Percentiles rank a stretch among this genome's conserved stretches.
phyloP scores from a whole-genome alignment of 2,888 invertebrate genomes.

The Lamproptera curius region DNA sequence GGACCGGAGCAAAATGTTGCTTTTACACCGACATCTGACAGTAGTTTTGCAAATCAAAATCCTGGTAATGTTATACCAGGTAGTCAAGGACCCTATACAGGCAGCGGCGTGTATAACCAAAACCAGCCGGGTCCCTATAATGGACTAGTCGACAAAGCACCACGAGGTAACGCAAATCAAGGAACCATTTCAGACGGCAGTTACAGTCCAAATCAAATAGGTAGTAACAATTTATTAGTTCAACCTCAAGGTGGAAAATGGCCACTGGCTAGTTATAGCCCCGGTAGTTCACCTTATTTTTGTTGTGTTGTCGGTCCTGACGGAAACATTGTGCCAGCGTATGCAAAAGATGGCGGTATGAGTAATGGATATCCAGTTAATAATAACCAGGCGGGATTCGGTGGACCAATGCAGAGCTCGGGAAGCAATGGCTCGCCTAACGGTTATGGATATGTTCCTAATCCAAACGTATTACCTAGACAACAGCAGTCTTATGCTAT shows the following conservation, averaged over 20 bases:
- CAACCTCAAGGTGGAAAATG: slow-evolving; percentile 8
- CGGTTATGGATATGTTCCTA: not conserved
- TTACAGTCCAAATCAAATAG: slow-evolving; percentile 6
- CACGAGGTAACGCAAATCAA: slow-evolving; percentile 7
- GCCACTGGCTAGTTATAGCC: slow-evolving; percentile 4
- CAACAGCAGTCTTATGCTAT: not conserved
- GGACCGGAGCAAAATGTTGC: slow-evolving; percentile 4
- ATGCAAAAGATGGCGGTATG: not conserved
- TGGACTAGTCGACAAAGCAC: not conserved
- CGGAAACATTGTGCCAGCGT: slow-evolving; percentile 11
- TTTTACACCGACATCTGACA: not conserved
- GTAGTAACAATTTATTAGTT: not conserved
- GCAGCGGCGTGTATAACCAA: not conserved
- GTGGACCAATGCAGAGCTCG: not conserved
- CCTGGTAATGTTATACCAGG: slow-evolving; percentile 4
- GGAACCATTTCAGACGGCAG: not conserved
- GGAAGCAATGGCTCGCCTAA: not conserved
- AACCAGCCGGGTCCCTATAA: not conserved
- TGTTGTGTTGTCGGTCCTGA: slow-evolving; percentile 16
- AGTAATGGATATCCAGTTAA: slow-evolving; percentile 6
- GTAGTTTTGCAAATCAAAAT: not conserved
- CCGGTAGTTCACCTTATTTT: slow-evolving; percentile 15
- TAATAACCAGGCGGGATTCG: slow-evolving; percentile 3
- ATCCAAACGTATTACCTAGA: not conserved
- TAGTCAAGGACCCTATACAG: not conserved